These are phyloP conservation scores for Torymus auratus DNA, from an alignment of 2,888 invertebrate species.

Conservation along the genomic window DNA sequence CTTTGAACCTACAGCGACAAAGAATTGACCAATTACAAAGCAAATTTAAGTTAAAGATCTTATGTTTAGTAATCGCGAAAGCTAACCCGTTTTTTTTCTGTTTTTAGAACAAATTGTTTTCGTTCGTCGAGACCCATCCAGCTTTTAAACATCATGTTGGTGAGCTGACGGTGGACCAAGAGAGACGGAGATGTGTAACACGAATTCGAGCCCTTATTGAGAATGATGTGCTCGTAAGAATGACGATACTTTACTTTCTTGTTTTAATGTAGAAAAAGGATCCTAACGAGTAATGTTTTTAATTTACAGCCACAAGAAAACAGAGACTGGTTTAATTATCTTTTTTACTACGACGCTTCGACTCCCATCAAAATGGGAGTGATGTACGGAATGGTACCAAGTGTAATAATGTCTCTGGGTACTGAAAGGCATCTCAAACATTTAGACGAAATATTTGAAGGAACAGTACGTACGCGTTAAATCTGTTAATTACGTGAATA, in stretches of 20 bases:
- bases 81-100: too few species aligned
- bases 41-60: too few species aligned
- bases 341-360: constrained; percentile 74
- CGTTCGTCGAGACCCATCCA: constrained; percentile 85
- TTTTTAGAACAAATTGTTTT: constrained; percentile 87
- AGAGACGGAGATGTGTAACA: constrained; percentile 78
- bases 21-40: too few species aligned
- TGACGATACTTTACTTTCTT: not conserved
- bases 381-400: constrained; percentile 77
- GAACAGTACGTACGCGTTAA: constrained; percentile 68
- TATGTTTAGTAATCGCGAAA: too few species aligned
- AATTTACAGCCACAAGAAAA: constrained; percentile 55
- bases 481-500: too few species aligned
- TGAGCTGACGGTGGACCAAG: constrained; percentile 83
- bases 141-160: constrained; percentile 82
- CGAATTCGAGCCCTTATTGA: constrained; percentile 62
- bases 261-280: not conserved
- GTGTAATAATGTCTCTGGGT: constrained; percentile 76
- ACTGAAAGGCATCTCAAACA: constrained; percentile 76
- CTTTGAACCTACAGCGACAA: too few species aligned
- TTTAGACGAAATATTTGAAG: constrained; percentile 69
- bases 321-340: constrained; percentile 59
- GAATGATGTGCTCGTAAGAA: constrained; percentile 62
- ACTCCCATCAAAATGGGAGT: constrained; percentile 72
- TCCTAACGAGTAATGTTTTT: not conserved